Evolutionary conservation across 2,797 vertebrate genomes (phyloP).

Genomic region (Strix occidentalis): DNA sequence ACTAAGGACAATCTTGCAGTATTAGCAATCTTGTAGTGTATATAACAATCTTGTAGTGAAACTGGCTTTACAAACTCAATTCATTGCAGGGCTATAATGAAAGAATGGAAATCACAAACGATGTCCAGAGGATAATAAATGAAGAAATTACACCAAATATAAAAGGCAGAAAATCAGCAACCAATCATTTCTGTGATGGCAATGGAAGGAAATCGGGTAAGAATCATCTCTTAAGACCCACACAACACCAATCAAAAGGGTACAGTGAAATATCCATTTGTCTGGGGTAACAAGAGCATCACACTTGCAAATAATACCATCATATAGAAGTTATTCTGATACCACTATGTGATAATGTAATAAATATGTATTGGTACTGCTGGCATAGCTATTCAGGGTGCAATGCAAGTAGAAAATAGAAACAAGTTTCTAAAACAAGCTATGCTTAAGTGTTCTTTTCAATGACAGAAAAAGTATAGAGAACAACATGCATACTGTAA

Average conservation of each 20-base stretch:
- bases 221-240: neutral
- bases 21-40: neutral
- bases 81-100: neutral
- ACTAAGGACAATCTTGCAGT: neutral
- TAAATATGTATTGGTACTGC: neutral
- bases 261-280: neutral
- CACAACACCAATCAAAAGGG: neutral
- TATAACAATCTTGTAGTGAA: neutral
- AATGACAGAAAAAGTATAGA: neutral
- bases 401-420: slow-evolving; percentile 24
- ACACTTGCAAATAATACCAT: neutral
- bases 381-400: neutral
- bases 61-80: neutral
- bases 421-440: slow-evolving; percentile 26
- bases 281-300: neutral
- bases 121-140: neutral
- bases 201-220: neutral
- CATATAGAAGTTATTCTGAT: neutral
- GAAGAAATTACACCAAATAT: neutral
- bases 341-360: neutral
- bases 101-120: neutral
- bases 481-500: neutral
- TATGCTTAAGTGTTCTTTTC: neutral
- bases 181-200: neutral
- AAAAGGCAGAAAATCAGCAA: neutral